Evolutionary conservation across 2,113 vertebrate genomes (phyloP), one percentile per base, ranked within the genome.

Genomic region (Scopus umbretta): DNA sequence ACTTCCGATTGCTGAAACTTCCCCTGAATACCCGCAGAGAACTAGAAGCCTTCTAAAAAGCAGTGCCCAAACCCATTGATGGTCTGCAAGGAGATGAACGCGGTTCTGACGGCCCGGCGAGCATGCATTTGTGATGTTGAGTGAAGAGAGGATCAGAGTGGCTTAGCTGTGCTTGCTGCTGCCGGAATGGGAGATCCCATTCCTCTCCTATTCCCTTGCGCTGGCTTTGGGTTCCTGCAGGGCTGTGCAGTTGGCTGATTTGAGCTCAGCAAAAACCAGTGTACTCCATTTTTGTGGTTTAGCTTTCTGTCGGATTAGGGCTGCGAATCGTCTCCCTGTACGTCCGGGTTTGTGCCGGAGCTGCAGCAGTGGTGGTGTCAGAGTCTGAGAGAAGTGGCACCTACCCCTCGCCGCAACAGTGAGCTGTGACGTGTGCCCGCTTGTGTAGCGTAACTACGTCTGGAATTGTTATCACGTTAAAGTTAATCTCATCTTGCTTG

Each of bases 61-160:
- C 25, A n/a, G 16, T 38, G 15, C 19, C 70, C 29, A 6, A 7
- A 22, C 23, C 16, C 20, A 2, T 18, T 30, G 63, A 5, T 25
- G 30, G 25, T 27, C 42, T 88, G 49, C n/a, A 45, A 58, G 49
- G 71, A 10, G 80, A 6, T 56, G 5, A 10, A 17, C 4, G 23
- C 7, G 22, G 61, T 19, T 80, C 56, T 47, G 56, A 2, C 10
- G 66, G n/a, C 62, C 56, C 0, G 0, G 55, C 45, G 42, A 74
- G 10, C 0, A 0, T 18, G 29, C 0, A 6, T 58, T 65, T 25
- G 22, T 49, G 63, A 8, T 10, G 36, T 8, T 34, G 43, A 8
- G 19, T 17, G 47, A 11, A 13, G 4, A 2, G 1, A 6, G 42
- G 52, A 10, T 23, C 45, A 11, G 16, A 2, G 6, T 18, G 36